Percentiles rank a stretch among this genome's conserved stretches.
Conservation (phyloP, 1,140 invertebrate species). For the Pseudoatta argentina region DNA sequence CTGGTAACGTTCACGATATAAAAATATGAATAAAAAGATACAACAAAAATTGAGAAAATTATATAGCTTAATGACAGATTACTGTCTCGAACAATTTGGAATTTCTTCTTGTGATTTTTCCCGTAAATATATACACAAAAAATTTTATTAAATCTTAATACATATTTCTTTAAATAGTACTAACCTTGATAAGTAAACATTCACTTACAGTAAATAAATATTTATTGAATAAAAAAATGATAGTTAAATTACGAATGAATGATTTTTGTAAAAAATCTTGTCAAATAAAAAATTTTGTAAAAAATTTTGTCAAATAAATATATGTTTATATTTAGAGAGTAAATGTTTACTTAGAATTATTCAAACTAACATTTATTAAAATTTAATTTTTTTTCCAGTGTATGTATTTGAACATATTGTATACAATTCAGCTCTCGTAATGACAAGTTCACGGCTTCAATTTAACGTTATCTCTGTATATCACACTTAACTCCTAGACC, state of each 20-base stretch:
- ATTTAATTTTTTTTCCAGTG: no score
- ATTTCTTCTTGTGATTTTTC: neutral
- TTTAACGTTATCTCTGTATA: conserved; percentile 45
- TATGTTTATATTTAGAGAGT: neutral
- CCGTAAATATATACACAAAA: neutral
- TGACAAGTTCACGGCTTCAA: conserved; percentile 16
- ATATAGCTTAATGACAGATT: neutral
- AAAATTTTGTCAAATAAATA: no score
- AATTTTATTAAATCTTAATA: neutral
- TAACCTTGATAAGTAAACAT: no score
- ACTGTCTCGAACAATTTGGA: neutral
- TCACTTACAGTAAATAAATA: no score
- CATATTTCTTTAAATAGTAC: no score
- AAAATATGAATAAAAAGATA: neutral
- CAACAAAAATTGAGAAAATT: neutral
- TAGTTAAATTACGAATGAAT: no score
- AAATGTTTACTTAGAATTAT: no score
- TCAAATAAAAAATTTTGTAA: no score
- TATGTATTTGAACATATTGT: neutral
- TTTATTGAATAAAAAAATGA: no score
- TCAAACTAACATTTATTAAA: no score
- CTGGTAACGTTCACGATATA: neutral
- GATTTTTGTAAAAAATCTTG: no score
- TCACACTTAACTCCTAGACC: conserved; percentile 48
- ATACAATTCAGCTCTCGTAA: neutral